A percentile compares a stretch with the other conserved stretches of the same genome.
phyloP scores from a whole-genome alignment of 2,113 vertebrate species.

The Echinops telfairi region DNA sequence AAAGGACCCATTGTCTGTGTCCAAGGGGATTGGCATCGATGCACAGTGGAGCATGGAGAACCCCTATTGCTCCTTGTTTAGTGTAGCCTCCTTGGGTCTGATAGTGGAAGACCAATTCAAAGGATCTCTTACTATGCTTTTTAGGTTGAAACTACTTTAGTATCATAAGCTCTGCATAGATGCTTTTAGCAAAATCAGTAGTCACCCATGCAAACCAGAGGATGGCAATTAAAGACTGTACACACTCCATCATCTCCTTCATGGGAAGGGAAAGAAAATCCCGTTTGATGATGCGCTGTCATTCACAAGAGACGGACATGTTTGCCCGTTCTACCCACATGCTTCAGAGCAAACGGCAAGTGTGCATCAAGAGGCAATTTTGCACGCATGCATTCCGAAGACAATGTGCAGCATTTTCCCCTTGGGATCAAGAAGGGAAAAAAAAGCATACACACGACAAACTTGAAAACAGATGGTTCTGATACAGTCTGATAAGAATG shows the following conservation, averaged over 20 bases:
- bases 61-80: conserved; percentile 45
- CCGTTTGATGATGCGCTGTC: conserved; percentile 20
- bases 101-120: not conserved
- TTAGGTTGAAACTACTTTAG: not conserved
- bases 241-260: not conserved
- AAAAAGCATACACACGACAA: conserved; percentile 55
- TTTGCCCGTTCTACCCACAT: conserved; percentile 57
- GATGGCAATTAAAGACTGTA: not conserved
- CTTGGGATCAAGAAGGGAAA: conserved; percentile 81
- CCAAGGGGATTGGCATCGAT: not conserved
- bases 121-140: not conserved
- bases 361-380: conserved; percentile 80
- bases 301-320: conserved; percentile 59
- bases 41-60: conserved; percentile 36
- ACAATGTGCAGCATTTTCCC: conserved; percentile 86
- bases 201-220: not conserved
- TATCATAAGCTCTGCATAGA: not conserved
- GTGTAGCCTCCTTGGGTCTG: conserved; percentile 11
- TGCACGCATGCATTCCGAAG: conserved; percentile 83
- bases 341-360: conserved; percentile 69
- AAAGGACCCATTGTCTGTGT: not conserved
- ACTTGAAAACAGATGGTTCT: conserved; percentile 90
- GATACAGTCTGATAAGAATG: conserved; percentile 91
- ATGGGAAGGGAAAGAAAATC: conserved; percentile 2
- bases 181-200: conserved; percentile 6